Evolutionary conservation across 2,797 vertebrate genomes (phyloP), one percentile per base, ranked within the genome.

Genomic region (Pelochelys cantorii): DNA sequence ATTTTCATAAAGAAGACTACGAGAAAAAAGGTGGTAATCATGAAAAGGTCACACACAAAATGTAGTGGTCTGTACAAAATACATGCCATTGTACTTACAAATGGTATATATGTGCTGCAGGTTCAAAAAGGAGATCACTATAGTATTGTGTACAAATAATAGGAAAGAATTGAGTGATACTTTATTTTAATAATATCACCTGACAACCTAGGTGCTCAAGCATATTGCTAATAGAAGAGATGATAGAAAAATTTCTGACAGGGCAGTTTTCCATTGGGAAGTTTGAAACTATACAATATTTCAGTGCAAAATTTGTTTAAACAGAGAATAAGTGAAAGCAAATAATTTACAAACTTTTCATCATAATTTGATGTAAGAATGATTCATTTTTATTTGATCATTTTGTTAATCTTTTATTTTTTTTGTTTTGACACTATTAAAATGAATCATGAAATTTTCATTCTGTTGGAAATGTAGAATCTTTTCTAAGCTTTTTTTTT

Each of bases 111-210:
- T 90, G 17, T 85, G 27, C 2, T 59, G 11, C 79, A 15, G 1
- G 42, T 80, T 95, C 7, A 90, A 31, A 71, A 20, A 59, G 3
- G 10, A 84, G 57, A 92, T 14, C 27, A 85, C 25, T 56, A 15
- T 86, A 48, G 12, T 25, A 52, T 90, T 92, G 93, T 87, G 52
- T 59, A 74, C 3, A 29, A 42, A 14, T 84, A 89, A 85, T 82
- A 68, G 11, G 6, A 55, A 34, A 88, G n/a, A 95, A 71, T 7
- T 75, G 37, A 84, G 11, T 83, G 62, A 52, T n/a, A 71, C 31
- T 84, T 96, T 86, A 34, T 90, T 87, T 84, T 71, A 81, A 48
- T 37, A 90, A 71, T 78, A 78, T 55, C 62, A 86, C 3, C 62
- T 48, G 81, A 52, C 42, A 88, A 34, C 86, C 11, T 7, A 87